Evolutionary conservation across 2,113 vertebrate genomes (phyloP).

Genomic region (Thermophis baileyi): DNA sequence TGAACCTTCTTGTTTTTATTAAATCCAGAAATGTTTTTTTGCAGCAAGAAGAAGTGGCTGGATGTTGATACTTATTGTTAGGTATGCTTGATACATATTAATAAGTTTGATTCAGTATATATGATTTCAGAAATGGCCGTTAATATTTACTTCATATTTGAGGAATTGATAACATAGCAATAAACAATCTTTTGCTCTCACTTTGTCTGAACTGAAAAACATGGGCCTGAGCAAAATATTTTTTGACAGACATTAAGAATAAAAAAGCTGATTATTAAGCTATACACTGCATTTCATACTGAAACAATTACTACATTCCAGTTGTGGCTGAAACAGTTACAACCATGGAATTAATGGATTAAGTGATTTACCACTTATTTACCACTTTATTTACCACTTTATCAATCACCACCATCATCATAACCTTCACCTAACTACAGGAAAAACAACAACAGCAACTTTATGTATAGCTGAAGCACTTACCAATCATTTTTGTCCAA

Average conservation of each 20-base stretch:
- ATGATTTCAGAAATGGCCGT: rapidly evolving
- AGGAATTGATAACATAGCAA: not conserved
- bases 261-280: conserved; percentile 33
- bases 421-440: not conserved
- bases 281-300: conserved; percentile 26
- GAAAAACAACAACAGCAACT: not conserved
- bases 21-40: not conserved
- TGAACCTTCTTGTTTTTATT: not conserved
- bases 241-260: not conserved
- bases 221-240: not conserved
- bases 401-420: not conserved
- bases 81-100: not conserved
- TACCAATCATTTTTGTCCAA: not conserved
- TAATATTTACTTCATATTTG: not conserved
- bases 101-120: not conserved
- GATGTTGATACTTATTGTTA: not conserved
- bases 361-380: conserved; percentile 41
- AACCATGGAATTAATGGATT: conserved; percentile 48
- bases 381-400: conserved; percentile 15
- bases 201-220: not conserved
- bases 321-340: conserved; percentile 36
- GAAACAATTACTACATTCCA: conserved; percentile 27
- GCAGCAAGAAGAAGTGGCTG: not conserved
- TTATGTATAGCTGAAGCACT: not conserved
- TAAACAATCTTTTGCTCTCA: not conserved